Conservation (phyloP, 2,113 vertebrate species). For the Haliaeetus leucogaster region DNA sequence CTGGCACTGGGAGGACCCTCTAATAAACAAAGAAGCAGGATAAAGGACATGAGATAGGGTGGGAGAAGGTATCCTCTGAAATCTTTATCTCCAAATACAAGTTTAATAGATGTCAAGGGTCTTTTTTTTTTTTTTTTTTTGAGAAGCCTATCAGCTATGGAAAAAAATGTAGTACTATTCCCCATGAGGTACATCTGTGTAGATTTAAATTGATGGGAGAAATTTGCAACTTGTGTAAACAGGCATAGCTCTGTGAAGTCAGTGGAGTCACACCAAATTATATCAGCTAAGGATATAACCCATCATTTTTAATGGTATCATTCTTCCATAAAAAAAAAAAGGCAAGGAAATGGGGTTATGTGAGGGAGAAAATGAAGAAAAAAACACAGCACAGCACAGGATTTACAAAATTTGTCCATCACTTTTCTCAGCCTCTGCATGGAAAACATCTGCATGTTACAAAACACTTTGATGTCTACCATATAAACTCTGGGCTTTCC, state of each 20-base stretch:
- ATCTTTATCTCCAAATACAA: background rate
- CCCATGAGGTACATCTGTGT: background rate
- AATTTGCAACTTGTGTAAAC: constrained; percentile 14
- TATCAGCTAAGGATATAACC: background rate
- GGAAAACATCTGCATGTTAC: constrained; percentile 30
- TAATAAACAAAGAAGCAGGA: background rate
- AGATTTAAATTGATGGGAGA: background rate
- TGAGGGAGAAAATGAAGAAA: background rate
- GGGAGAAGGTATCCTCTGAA: background rate
- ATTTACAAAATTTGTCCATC: background rate
- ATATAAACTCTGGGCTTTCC: background rate
- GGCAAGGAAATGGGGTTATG: background rate
- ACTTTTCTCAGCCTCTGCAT: background rate
- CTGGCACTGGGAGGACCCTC: background rate
- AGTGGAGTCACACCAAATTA: background rate
- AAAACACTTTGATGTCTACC: background rate
- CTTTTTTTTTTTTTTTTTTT: background rate
- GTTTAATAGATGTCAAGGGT: background rate
- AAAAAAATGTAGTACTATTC: background rate
- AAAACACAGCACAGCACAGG: background rate
- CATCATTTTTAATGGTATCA: background rate
- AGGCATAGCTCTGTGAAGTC: background rate
- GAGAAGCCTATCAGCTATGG: background rate
- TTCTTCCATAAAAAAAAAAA: background rate
- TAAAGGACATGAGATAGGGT: background rate